phyloP scores from a whole-genome alignment of 2,797 vertebrate species.

The Momotus momota region DNA sequence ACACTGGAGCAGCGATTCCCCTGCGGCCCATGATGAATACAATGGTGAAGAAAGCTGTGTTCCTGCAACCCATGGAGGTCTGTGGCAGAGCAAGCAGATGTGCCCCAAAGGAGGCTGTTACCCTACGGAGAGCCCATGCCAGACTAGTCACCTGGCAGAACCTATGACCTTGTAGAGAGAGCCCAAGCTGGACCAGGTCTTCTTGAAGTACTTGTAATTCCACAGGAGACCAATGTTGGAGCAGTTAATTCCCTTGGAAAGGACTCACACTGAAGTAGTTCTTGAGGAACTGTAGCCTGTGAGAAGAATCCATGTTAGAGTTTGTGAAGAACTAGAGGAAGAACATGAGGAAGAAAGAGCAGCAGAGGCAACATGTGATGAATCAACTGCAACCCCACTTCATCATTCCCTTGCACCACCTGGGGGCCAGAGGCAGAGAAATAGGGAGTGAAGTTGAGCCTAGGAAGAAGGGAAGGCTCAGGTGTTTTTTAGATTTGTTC shows the following conservation, averaged over 20 bases:
- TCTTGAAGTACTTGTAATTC: no score
- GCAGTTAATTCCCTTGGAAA: neutral
- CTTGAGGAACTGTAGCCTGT: neutral
- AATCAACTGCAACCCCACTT: neutral
- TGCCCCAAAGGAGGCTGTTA: neutral
- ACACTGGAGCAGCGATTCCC: no score
- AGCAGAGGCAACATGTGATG: neutral
- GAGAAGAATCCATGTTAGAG: neutral
- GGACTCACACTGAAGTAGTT: neutral
- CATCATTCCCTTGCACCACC: neutral
- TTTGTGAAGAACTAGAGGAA: neutral
- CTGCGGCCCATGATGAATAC: no score
- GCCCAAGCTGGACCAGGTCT: neutral
- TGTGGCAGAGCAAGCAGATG: neutral
- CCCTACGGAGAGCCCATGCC: neutral
- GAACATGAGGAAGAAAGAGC: neutral
- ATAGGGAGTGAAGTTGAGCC: neutral
- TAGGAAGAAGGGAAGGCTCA: neutral
- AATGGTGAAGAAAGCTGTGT: no score
- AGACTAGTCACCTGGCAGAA: neutral
- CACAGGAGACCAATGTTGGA: neutral
- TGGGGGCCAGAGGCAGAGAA: rapidly evolving
- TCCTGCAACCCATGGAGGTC: neutral
- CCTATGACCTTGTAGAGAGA: neutral
- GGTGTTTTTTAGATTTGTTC: neutral